Evolutionary conservation across 1,140 invertebrate genomes (phyloP), one percentile per base, ranked within the genome.

Genomic region (Carposina sasakii): DNA sequence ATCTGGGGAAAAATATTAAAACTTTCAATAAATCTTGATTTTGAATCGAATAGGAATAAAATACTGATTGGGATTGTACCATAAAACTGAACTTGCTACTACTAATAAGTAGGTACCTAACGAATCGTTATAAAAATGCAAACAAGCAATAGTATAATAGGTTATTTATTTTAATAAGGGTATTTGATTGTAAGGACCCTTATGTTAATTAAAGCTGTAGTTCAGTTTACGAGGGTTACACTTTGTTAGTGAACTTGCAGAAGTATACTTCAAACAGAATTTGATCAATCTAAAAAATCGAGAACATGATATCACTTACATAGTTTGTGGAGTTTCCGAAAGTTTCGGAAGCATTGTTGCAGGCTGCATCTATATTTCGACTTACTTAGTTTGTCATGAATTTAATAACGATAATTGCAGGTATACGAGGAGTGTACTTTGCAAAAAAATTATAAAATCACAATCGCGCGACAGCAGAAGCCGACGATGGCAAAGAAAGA

Each of bases 1-100:
- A 86, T 61, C 92, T 93, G 61, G 8, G 15, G 22, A 85, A 78
- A 24, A 15, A 20, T 40, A 40, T 48, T 22, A n/a, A 23, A 10
- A 39, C n/a, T n/a, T n/a, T n/a, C n/a, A n/a, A n/a, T n/a, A n/a
- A n/a, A n/a, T n/a, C n/a, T n/a, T n/a, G n/a, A n/a, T n/a, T n/a
- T n/a, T n/a, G n/a, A n/a, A n/a, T n/a, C n/a, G n/a, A n/a, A n/a
- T n/a, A n/a, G n/a, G n/a, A n/a, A n/a, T n/a, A n/a, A n/a, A n/a
- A n/a, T n/a, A n/a, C n/a, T n/a, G n/a, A n/a, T 49, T 43, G 5
- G 10, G 37, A 50, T 34, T 30, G 3, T 23, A 3, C 6, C 13
- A 24, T 16, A 42, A 13, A 16, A 19, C 5, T 24, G 37, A 10
- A 41, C 41, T 48, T 33, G 45, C 45, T 48, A 54, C 52, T n/a